Conservation (phyloP, 2,113 vertebrate species). For the Ailuropoda melanoleuca region DNA sequence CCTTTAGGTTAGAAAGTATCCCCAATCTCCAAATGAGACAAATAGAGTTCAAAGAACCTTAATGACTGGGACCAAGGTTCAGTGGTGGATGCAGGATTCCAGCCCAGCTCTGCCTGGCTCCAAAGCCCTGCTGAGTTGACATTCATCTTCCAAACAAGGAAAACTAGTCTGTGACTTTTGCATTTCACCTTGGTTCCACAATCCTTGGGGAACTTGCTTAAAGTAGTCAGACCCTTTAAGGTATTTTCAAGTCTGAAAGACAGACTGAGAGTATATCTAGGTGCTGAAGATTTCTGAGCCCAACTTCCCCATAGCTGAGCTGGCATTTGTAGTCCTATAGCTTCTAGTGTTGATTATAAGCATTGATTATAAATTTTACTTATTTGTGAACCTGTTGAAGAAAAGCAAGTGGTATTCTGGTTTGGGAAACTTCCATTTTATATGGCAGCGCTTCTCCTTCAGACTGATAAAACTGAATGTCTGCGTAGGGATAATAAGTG, state of each 20-base stretch:
- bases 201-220: constrained; percentile 8
- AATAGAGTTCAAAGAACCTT: not conserved
- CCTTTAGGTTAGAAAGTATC: not conserved
- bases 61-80: not conserved
- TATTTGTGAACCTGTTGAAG: constrained; percentile 20
- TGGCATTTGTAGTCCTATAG: not conserved
- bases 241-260: not conserved
- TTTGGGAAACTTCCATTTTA: not conserved
- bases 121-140: not conserved
- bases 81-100: not conserved
- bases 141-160: not conserved
- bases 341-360: not conserved
- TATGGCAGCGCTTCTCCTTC: not conserved
- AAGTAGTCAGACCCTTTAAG: not conserved
- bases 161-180: constrained; percentile 4
- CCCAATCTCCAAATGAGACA: not conserved
- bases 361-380: too few relatives aligned
- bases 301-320: not conserved
- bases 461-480: constrained; percentile 8
- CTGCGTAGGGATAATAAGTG: not conserved
- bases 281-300: not conserved
- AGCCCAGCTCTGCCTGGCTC: not conserved
- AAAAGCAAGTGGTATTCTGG: not conserved
- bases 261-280: not conserved
- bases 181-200: not conserved